Conservation (phyloP, 1,140 invertebrate species). For the Caenorhabditis briggsae region DNA sequence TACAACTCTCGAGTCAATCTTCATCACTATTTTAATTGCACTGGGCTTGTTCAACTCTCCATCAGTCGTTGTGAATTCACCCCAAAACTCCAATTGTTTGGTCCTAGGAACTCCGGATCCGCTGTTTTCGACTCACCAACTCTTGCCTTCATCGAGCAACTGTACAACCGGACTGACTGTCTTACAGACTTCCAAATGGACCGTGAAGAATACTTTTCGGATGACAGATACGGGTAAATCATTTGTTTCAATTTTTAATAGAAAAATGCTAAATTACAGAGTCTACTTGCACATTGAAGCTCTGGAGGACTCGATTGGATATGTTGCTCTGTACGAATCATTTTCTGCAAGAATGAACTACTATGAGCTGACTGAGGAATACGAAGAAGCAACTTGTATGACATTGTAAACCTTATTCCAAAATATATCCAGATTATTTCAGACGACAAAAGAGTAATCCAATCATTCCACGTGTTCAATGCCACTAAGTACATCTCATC, state of each 20-base stretch:
- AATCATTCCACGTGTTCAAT: background rate
- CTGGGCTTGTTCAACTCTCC: background rate
- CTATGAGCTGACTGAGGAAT: background rate
- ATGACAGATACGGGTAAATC: constrained; percentile 1
- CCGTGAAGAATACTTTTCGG: background rate
- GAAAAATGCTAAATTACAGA: no score
- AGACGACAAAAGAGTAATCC: background rate
- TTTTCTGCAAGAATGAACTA: background rate
- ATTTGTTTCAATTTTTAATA: no score
- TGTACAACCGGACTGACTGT: background rate
- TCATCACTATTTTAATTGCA: background rate
- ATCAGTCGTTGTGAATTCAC: constrained; percentile 6
- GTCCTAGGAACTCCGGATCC: background rate
- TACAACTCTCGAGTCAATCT: background rate
- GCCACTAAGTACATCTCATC: background rate
- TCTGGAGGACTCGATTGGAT: background rate
- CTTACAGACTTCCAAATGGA: background rate
- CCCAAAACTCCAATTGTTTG: constrained; percentile 5
- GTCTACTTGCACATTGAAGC: constrained; percentile 26
- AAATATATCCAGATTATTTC: no score
- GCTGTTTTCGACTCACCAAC: background rate
- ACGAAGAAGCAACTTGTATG: no score
- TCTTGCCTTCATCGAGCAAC: background rate
- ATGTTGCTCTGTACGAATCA: constrained; percentile 11
- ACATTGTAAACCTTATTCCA: no score